Evolutionary conservation across 2,113 vertebrate genomes (phyloP).

Genomic region (Muntiacus reevesi): DNA sequence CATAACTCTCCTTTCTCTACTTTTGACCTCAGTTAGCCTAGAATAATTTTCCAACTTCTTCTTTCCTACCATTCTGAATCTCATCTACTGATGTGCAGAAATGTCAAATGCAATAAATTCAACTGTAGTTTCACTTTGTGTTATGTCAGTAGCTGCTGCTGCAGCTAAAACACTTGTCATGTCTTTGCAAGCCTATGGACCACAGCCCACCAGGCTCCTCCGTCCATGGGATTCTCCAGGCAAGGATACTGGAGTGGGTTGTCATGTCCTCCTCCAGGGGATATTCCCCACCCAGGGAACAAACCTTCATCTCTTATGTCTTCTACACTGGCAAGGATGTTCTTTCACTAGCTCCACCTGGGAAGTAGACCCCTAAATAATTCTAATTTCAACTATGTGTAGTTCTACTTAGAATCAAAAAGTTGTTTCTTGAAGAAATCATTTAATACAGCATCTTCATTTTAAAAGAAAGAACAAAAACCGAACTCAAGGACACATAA

Average conservation of each 20-base stretch:
- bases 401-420: neutral
- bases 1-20: neutral
- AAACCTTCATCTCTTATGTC: neutral
- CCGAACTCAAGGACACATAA: neutral
- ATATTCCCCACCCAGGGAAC: neutral
- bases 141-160: neutral
- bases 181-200: neutral
- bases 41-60: neutral
- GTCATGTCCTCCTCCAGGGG: neutral
- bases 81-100: neutral
- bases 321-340: neutral
- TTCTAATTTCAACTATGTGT: neutral
- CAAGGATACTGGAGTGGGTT: neutral
- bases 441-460: neutral
- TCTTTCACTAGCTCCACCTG: neutral
- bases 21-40: neutral
- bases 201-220: neutral
- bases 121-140: neutral
- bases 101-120: neutral
- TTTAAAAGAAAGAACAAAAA: neutral
- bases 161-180: neutral
- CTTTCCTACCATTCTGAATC: neutral
- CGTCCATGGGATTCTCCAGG: neutral
- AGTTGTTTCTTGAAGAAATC: neutral
- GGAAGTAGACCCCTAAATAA: neutral